Base-by-base conservation (phyloP, 2,888 invertebrate genomes). In the Tetragonisca angustula region DNA sequence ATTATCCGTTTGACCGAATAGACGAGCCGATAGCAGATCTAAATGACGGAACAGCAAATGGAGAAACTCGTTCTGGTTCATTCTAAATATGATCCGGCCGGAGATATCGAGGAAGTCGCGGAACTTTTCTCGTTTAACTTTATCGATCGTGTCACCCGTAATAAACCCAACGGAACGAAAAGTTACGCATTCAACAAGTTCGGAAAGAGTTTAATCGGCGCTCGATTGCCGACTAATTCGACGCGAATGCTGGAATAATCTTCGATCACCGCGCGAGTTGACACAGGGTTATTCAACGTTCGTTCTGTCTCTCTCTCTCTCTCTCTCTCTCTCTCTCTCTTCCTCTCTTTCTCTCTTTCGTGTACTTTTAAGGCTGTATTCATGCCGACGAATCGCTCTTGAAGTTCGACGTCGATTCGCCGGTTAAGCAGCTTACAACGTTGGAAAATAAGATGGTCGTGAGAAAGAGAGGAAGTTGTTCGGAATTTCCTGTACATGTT, bases 111-210 rank as follows among this genome's bases (percentile, higher is more conserved):
- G 15, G 21, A 54, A 68, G 67, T 36, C 49, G 65, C 11, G 19
- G 19, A 81, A 74, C 54, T 78, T 81, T 79, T 73, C 78, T 81
- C 78, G 69, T 79, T 79, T 73, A 69, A 69, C 69, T 78, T 73
- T 68, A 72, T 81, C 64, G 81, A 81, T 69, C 59, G 54, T 24
- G 43, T 21, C 17, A 11, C 43, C 43, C 6, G 54, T 49, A 64
- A 69, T 52, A 77, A 77, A 81, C 27, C 43, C 43, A 54, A 52
- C 21, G 64, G 49, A 62, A 62, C 49, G 59, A 79, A 62, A 78
- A 79, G 73, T 78, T 62, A 73, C 64, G 78, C 64, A 64, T 78
- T 81, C 81, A 81, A 81, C 81, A 81, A 81, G 78, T 81, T 73
- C 59, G 72, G 19, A 68, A 70, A 59, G 79, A 79, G 69, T 74